Percentiles rank a stretch among this genome's conserved stretches.
Conservation (phyloP, 2,797 vertebrate species). For the Percopsis omiscomaycus region DNA sequence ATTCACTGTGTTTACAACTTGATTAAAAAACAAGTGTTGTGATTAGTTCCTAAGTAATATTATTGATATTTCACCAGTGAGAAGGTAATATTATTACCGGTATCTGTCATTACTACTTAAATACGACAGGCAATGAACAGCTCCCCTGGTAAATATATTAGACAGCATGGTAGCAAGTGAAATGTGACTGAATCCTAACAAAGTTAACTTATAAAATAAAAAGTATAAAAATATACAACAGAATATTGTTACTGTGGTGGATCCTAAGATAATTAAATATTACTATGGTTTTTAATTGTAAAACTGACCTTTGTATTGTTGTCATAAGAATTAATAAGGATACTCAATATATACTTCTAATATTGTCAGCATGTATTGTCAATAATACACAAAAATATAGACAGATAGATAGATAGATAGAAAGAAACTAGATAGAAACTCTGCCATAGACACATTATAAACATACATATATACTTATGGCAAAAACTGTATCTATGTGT, state of each 20-base stretch:
- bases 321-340: not conserved
- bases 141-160: not conserved
- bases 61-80: not conserved
- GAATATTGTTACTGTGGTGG: not conserved
- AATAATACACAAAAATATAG: no score
- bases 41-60: constrained; percentile 11
- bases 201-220: not conserved
- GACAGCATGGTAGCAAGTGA: not conserved
- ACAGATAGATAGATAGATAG: no score
- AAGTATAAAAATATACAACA: constrained; percentile 1
- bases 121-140: not conserved
- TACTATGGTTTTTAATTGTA: constrained; percentile 4
- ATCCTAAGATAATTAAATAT: no score
- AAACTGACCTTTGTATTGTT: not conserved
- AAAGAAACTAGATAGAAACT: no score
- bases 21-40: constrained; percentile 4
- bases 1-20: constrained; percentile 7
- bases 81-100: not conserved
- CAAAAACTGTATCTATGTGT: no score
- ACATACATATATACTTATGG: no score
- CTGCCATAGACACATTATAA: no score
- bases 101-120: not conserved
- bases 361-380: no score
- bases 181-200: constrained; percentile 9
- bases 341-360: not conserved